Conservation (phyloP, 2,888 invertebrate genomes). For the Bellardia bayeri region DNA sequence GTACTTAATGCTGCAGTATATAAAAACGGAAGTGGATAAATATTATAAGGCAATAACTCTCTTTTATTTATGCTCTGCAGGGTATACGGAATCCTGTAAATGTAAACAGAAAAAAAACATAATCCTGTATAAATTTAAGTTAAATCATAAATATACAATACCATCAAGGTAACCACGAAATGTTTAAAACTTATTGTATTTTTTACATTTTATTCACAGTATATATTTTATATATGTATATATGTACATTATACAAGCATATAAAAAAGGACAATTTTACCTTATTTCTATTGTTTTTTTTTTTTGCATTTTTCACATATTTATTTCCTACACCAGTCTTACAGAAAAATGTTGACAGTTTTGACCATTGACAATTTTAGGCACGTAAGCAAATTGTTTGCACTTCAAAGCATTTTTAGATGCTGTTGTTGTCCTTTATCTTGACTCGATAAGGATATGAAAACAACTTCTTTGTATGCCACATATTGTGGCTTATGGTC, state of each 20-base stretch:
- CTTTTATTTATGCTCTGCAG: neutral
- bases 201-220: neutral
- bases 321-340: constrained; percentile 35
- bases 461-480: constrained; percentile 35
- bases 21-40: neutral
- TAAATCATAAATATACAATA: constrained; percentile 31
- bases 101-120: neutral
- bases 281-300: constrained; percentile 31
- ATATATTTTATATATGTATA: constrained; percentile 1
- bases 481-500: constrained; percentile 52
- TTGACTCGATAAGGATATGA: constrained; percentile 42
- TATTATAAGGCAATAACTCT: neutral
- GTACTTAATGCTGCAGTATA: too few species aligned
- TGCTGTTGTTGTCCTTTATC: constrained; percentile 29
- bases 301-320: constrained; percentile 25
- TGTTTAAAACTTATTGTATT: constrained; percentile 31
- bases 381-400: constrained; percentile 76
- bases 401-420: constrained; percentile 73
- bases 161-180: constrained; percentile 32
- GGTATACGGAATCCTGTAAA: neutral
- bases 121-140: constrained; percentile 9
- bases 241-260: neutral
- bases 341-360: constrained; percentile 67
- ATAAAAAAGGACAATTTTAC: constrained; percentile 25
- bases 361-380: constrained; percentile 75